Evolutionary conservation across 1,140 invertebrate genomes (phyloP), one percentile per base, ranked within the genome.

Genomic region (Andricus grossulariae): DNA sequence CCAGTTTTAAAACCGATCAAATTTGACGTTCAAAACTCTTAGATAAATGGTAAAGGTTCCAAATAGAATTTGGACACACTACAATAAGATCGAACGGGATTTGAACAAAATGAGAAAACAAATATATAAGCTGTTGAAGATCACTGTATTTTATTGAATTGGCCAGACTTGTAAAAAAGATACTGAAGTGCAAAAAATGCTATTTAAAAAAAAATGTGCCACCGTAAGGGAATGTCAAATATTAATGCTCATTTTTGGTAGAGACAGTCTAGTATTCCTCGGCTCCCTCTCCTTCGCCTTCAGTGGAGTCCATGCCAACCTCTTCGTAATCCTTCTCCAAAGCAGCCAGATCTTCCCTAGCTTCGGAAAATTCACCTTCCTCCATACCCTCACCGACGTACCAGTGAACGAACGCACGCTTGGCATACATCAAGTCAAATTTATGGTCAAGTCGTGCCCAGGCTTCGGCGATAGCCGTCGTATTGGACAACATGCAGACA

Each of bases 351-450:
- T 95, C 94, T 82, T 95, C 94, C 73, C 94, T 89, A 39, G 94
- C 94, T 85, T 94, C 93, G 4, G 91, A 91, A 86, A 94, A 94
- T 85, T 94, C 93, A 49, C 93, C 93, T 88, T 94, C 93, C 80
- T 94, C 94, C 93, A 94, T 94, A 76, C 93, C 93, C 80, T 94
- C 94, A 10, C 93, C 93, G 25, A 94, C 93, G 77, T 93, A 93
- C 93, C 93, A 94, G 82, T 94, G 94, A 45, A 94, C 93, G 81
- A 94, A 94, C 45, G 93, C 93, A 71, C 94, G 82, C 85, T 94
- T 94, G 57, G 93, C 92, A 79, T 93, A 94, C 94, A 94, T 91
- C 52, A 95, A 80, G 90, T 94, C 93, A 78, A 94, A 94, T 83
- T 94, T 94, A 82, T 93, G 93, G 84, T 94, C 93, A 16, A 95